phyloP scores from a whole-genome alignment of 2,797 vertebrate genomes.

The Rachycentron canadum region DNA sequence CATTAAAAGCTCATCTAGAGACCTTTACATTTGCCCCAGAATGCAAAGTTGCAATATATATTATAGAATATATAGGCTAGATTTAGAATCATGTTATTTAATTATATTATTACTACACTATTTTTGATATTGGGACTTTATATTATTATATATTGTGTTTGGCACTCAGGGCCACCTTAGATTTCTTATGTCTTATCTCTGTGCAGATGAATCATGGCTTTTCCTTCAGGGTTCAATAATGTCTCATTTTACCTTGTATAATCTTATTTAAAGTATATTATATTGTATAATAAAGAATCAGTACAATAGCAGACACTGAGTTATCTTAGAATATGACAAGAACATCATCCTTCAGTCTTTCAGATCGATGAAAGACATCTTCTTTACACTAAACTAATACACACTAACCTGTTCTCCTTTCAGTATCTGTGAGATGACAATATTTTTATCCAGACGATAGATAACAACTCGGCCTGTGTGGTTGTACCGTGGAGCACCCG shows the following conservation, averaged over 20 bases:
- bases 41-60: too few relatives aligned
- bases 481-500: constrained; percentile 96
- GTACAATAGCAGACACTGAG: neutral
- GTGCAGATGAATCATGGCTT: too few relatives aligned
- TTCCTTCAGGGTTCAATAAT: neutral
- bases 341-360: neutral
- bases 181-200: too few relatives aligned
- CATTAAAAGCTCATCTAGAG: neutral
- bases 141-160: too few relatives aligned
- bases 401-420: constrained; percentile 92
- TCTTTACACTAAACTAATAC: too few relatives aligned
- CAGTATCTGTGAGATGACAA: constrained; percentile 89
- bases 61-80: too few relatives aligned
- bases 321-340: neutral
- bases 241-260: neutral
- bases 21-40: too few relatives aligned
- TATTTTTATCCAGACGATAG: constrained; percentile 85
- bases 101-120: too few relatives aligned
- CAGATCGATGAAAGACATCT: neutral
- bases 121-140: too few relatives aligned
- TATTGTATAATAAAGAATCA: neutral
- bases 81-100: too few relatives aligned
- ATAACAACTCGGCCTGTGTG: constrained; percentile 95
- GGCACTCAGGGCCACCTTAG: too few relatives aligned
- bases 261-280: neutral